A percentile compares a stretch with the other conserved stretches of the same genome.
These are phyloP conservation scores for Pammene fasciana DNA, from an alignment of 2,888 invertebrate species.

Conservation along the genomic window DNA sequence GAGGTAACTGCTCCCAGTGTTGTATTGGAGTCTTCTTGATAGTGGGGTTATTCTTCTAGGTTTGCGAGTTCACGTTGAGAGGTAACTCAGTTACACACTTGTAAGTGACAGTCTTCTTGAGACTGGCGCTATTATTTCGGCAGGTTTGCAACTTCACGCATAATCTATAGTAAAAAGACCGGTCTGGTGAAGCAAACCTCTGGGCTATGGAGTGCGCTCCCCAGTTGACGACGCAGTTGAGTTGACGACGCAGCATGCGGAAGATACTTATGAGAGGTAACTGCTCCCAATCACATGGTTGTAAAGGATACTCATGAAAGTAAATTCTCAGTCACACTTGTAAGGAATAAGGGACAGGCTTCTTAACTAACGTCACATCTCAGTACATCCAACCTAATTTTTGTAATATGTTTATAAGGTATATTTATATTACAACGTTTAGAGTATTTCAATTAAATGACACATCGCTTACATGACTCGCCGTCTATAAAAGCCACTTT, in stretches of 20 bases:
- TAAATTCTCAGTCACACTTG: too few relatives aligned
- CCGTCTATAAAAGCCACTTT: conserved; percentile 34
- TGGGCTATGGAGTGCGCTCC: conserved; percentile 94
- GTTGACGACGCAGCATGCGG: conserved; percentile 90
- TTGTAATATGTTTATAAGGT: too few relatives aligned
- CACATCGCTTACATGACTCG: conserved; percentile 20
- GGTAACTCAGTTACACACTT: too few relatives aligned
- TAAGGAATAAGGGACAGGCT: too few relatives aligned
- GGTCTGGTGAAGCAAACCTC: conserved; percentile 89
- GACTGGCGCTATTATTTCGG: too few relatives aligned
- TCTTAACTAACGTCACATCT: too few relatives aligned
- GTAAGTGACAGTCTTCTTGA: too few relatives aligned
- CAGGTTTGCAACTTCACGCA: conserved; percentile 81
- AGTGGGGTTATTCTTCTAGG: not conserved
- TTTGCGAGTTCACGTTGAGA: not conserved
- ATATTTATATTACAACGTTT: not conserved
- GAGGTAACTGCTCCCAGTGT: conserved; percentile 49
- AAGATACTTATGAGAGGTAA: conserved; percentile 91
- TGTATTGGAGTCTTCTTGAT: too few relatives aligned
- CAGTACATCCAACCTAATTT: too few relatives aligned
- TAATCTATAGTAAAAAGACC: conserved; percentile 92
- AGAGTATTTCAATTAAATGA: conserved; percentile 3
- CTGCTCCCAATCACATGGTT: too few relatives aligned
- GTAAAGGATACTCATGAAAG: too few relatives aligned
- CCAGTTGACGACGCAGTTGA: conserved; percentile 92